Evolutionary conservation across 2,113 vertebrate genomes (phyloP).

Genomic region (Suricata suricatta): DNA sequence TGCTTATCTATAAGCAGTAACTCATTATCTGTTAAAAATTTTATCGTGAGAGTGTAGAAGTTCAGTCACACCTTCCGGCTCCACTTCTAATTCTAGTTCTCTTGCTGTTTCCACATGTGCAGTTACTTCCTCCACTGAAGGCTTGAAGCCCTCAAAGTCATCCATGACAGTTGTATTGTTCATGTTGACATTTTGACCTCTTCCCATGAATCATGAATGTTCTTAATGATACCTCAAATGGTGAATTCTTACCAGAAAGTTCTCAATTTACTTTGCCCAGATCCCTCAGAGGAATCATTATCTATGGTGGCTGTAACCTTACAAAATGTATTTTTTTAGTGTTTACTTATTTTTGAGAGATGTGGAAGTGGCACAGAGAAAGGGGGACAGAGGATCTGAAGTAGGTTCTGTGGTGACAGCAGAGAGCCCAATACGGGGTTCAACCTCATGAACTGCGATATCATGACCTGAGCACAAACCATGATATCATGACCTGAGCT

Average conservation of each 20-base stretch:
- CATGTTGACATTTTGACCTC: background rate
- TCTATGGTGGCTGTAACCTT: background rate
- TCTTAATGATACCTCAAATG: background rate
- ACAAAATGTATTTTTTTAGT: background rate
- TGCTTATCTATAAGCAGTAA: background rate
- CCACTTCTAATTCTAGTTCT: background rate
- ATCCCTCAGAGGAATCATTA: background rate
- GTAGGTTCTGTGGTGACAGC: no score
- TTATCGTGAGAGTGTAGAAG: background rate
- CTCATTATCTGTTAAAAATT: background rate
- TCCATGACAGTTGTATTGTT: background rate
- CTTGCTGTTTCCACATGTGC: background rate
- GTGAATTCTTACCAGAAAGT: background rate
- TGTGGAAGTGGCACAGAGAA: no score
- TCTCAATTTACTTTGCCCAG: background rate
- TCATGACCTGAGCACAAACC: no score
- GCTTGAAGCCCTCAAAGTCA: background rate
- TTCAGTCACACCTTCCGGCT: background rate
- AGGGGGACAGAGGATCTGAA: no score
- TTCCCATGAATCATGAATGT: background rate
- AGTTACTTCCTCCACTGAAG: background rate
- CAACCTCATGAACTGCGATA: no score
- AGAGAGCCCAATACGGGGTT: no score
- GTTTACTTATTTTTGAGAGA: no score
- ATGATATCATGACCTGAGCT: no score